Evolutionary conservation across 1,140 invertebrate genomes (phyloP), one percentile per base, ranked within the genome.

Genomic region (Drosophila athabasca): DNA sequence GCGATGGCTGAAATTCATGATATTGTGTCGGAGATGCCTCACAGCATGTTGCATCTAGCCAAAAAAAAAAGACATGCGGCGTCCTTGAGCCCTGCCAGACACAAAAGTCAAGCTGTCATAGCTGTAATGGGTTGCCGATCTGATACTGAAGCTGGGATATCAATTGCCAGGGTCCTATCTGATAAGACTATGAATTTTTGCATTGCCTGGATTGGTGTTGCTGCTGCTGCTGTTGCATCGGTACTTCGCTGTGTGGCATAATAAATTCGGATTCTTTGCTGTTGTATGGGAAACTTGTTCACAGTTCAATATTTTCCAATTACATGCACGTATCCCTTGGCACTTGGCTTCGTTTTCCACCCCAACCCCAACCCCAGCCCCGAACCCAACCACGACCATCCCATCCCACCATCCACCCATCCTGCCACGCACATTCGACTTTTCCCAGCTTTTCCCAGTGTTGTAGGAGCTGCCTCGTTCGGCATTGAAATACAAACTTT

Each of bases 281-380:
- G 68, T 55, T 49, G 73, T n/a, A 29, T 52, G 52, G 62, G 31
- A 48, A 57, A 46, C 67, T 76, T 76, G 67, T 85, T 64, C 64
- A 88, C 72, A 76, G 72, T 76, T 76, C 73, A 76, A 76, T 88
- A 77, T 78, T 85, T 85, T 85, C 59, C 79, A 85, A 85, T 85
- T 85, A 88, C 79, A 79, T 85, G 66, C 83, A 85, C 75, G 73
- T 62, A 66, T 88, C 54, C 58, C 62, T 54, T 74, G 60, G 46
- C 70, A 41, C 60, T 69, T 58, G 66, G 66, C 45, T 57, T 22
- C 9, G 3, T 19, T 50, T 31, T 31, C 7, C 29, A 8, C 29
- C 24, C 24, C 24, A 26, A 51, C 17, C 58, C 39, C 15, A 57
- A 8, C 31, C 54, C 64, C 50, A 50, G 11, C 24, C 24, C 24